Evolutionary conservation across 1,140 invertebrate species (phyloP), one percentile per base, ranked within the genome.

Genomic region (Zaprionus gabonicus): DNA sequence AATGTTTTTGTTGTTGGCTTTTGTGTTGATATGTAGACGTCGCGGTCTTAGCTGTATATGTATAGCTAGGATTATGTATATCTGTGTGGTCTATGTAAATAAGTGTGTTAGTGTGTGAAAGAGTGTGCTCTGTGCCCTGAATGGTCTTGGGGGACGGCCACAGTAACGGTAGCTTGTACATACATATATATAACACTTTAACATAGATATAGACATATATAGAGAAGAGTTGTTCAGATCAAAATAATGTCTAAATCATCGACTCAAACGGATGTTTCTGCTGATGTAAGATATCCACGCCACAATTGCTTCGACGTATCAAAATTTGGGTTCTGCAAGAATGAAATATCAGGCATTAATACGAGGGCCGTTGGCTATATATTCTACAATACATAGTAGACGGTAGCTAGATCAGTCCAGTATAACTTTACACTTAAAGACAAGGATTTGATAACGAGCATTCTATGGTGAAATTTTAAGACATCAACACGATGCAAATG

Each of bases 231-330:
- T 60, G 49, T 56, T 80, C 67, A 80, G 59, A 56, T 83, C 55
- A 74, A 86, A 41, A 62, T 66, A 71, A 36, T 60, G 38, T 51
- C 63, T 90, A 91, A 67, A 91, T 91, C 81, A 91, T 91, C 68
- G 90, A 91, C 53, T 91, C 90, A 91, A 91, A 91, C 90, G 80
- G 90, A 87, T 76, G 90, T 91, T 91, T 91, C 90, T 90, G 85
- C 91, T 91, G 90, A 72, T 84, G 90, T 84, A 78, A 90, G 65
- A 87, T 82, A 91, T 91, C 90, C 90, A 72, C 82, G 78, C 85
- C 90, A 91, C 85, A 87, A 79, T 87, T 78, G 84, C 85, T 91
- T 86, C 90, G 88, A 69, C 90, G 85, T 86, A 91, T 91, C 70
- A 91, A 84, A 85, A 90, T 91, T 82, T 91, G 76, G 71, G 85